Evolutionary conservation across 2,888 invertebrate species (phyloP).

Genomic region (Tromatobia lineatoria): DNA sequence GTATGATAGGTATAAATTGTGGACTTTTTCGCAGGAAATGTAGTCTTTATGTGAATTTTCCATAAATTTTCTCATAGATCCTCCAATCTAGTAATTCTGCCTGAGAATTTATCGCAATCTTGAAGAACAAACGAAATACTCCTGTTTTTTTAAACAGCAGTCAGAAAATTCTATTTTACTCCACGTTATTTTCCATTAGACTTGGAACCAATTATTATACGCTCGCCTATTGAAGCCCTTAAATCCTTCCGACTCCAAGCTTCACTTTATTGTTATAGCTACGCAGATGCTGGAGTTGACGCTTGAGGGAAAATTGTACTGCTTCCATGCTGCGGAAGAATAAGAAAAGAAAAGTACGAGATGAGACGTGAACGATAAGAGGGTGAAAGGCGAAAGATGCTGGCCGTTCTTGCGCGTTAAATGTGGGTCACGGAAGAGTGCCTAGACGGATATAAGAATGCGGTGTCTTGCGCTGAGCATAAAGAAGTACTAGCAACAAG

Average conservation of each 20-base stretch:
- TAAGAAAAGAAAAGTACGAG: conserved; percentile 2
- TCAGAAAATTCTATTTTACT: neutral
- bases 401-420: neutral
- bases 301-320: conserved; percentile 20
- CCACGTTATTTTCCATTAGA: neutral
- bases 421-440: conserved; percentile 51
- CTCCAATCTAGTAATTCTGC: neutral
- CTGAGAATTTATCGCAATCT: neutral
- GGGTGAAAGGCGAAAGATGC: conserved; percentile 21
- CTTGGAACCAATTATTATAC: neutral
- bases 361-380: conserved; percentile 30
- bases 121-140: neutral
- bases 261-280: conserved; percentile 7
- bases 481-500: neutral
- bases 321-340: neutral
- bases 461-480: neutral
- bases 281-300: neutral
- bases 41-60: too few species aligned
- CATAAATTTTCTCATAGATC: neutral
- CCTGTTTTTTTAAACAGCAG: neutral
- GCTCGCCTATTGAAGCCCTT: neutral
- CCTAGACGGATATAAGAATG: conserved; percentile 14
- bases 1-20: too few species aligned
- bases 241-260: conserved; percentile 11
- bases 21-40: too few species aligned